phyloP scores from a whole-genome alignment of 2,888 invertebrate genomes.

The Stenurella melanura region DNA sequence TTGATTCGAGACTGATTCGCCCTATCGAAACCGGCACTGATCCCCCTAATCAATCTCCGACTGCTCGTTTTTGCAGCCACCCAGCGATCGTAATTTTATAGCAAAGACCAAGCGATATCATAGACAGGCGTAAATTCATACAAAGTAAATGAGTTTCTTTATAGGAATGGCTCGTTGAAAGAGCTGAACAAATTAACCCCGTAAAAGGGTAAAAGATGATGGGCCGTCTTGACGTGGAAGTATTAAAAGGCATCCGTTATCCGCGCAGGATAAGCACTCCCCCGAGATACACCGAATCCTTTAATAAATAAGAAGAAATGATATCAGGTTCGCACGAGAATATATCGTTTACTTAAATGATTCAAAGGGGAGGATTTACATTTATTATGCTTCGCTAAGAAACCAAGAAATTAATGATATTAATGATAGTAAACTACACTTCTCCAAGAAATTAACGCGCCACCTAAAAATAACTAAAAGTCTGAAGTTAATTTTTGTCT shows the following conservation, averaged over 20 bases:
- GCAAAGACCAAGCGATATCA: not conserved
- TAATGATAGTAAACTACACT: too few species aligned
- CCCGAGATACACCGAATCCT: slow-evolving; percentile 19
- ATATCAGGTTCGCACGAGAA: slow-evolving; percentile 33
- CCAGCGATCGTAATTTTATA: not conserved
- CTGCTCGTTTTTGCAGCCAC: not conserved
- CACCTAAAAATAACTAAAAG: too few species aligned
- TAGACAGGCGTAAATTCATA: not conserved
- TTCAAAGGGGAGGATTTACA: slow-evolving; percentile 22
- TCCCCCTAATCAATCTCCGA: not conserved
- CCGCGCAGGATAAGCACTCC: slow-evolving; percentile 34
- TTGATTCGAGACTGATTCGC: not conserved
- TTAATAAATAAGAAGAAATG: slow-evolving; percentile 39
- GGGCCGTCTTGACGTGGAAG: slow-evolving; percentile 9
- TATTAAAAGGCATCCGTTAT: slow-evolving; percentile 35
- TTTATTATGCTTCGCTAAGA: not conserved
- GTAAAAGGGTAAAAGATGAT: slow-evolving; percentile 25
- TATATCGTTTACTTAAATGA: slow-evolving; percentile 27
- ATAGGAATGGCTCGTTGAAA: not conserved
- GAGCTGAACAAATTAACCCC: slow-evolving; percentile 26
- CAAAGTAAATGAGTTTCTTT: not conserved
- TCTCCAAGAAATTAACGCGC: too few species aligned
- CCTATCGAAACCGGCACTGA: not conserved
- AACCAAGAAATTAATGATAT: too few species aligned
- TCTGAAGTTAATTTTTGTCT: too few species aligned